Base-by-base conservation (phyloP, 2,797 vertebrate species). In the Liasis olivaceus region DNA sequence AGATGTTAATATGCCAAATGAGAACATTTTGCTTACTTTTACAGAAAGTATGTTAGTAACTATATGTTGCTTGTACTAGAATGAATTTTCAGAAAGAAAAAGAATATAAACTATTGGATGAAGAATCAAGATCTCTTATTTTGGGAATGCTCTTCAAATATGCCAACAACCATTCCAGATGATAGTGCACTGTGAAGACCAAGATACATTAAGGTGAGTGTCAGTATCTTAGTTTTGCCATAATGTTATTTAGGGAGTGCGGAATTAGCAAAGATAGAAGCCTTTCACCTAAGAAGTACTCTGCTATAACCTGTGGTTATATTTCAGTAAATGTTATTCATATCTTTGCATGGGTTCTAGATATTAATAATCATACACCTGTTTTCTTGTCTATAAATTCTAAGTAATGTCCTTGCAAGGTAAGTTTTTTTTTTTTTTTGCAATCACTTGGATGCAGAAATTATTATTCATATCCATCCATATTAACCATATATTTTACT, bases 351-450 rank as follows among this genome's bases (percentile, higher is more conserved):
- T n/a, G 9, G 59, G 63, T 14, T 20, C 24, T 87, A 2, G 31
- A 91, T 59, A 51, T 69, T 87, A 87, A 42, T 63, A 88, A 12
- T 85, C n/a, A 58, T 66, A 89, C 56, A 8, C 47, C 15, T 64
- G 13, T n/a, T 92, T 77, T 89, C 77, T 89, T 89, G 59, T 85
- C 47, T 92, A 47, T 85, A 77, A 89, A 92, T 92, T 92, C 60
- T 66, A 28, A 92, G 72, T 60, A 66, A 64, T 89, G 89, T 92
- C 87, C 91, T 92, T 72, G 64, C 59, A 64, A 92, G 64, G 11
- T 36, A 59, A 15, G 22, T 9, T 59, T 31, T 86, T n/a, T 12
- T n/a, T 12, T 26, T 22, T 17, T 0, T 51, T 24, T 84, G 42
- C 54, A 26, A 85, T 26, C 17, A 26, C 51, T 60, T 62, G 22